Base-by-base conservation (phyloP, 2,888 invertebrate genomes). In the Osedax fenrisi region DNA sequence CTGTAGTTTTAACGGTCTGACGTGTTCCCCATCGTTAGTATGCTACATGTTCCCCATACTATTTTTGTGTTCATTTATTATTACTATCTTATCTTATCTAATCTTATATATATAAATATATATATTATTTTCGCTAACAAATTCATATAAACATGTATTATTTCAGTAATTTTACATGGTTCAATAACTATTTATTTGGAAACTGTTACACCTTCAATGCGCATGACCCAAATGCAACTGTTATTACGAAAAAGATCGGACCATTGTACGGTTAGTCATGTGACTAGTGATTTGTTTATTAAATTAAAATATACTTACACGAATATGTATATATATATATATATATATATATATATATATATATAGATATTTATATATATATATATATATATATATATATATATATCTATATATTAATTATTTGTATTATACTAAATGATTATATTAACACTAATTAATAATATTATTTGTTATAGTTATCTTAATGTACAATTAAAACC, bases 191-290 rank as follows among this genome's bases (percentile, higher is more conserved):
- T 41, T 81, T 80, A 61, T 83, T 82, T 77, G 84, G 84, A 0
- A 83, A 83, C 75, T 83, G 84, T 74, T 83, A 79, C 79, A 83
- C 81, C 2, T 82, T 83, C 78, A 85, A 85, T 76, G 72, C 78
- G 0, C 75, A 76, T 3, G 76, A 79, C 27, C 13, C 10, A 21
- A 64, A 66, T 17, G 27, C 24, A 13, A 62, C 64, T 2, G 67
- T 79, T 22, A 74, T 72, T 2, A 80, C 80, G 2, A 80, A 76
- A 26, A 80, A 80, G 56, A 78, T 81, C 0, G 83, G 85, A 73
- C 85, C 85, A 0, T 76, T 82, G 3, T 82, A 83, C 78, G 85
- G 85, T 83, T 78, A 74, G 79, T 72, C n/a, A n/a, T n/a, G n/a
- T 17, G 41, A 41, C n/a, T 3, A 41, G 10, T 41, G 41, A 41